Evolutionary conservation across 35 echinoderm and acorn worm genomes (phyloP), one percentile per base, ranked within the genome.

Genomic region (Eucidaris tribuloides): DNA sequence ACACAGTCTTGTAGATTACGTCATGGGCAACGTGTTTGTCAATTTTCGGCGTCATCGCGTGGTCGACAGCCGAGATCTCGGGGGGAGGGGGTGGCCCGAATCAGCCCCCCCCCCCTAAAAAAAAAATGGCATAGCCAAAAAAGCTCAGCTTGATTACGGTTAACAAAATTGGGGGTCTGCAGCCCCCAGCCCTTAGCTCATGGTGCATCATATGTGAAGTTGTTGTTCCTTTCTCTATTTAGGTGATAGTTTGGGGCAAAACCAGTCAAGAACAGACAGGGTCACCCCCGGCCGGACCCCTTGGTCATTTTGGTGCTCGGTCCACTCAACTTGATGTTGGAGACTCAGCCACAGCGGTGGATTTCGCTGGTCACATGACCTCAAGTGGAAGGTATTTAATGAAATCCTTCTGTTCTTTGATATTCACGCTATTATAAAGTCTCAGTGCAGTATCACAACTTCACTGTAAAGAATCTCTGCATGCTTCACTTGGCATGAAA

Each of bases 171-270:
- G 14, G 14, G 30, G 13, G 11, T 6, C 41, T 7, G 5, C 14
- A 14, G 27, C 5, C 5, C 5, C 13, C 30, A 22, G 24, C 71
- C 13, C 41, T 41, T 11, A 44, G 41, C 9, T n/a, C n/a, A n/a
- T n/a, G n/a, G n/a, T n/a, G n/a, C n/a, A n/a, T n/a, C n/a, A n/a
- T n/a, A n/a, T n/a, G n/a, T n/a, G n/a, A n/a, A n/a, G 48, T n/a
- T 11, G 9, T 52, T n/a, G n/a, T 52, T n/a, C n/a, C 58, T 5
- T 50, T 3, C 58, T 32, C 58, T 44, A 38, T 62, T 32, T 28
- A 97, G 94, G 94, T 97, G 18, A 92, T 97, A 76, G 45, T 97
- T 4, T 97, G 94, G 94, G 94, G 94, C 85, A 66, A 87, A 43
- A 81, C 27, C 76, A 37, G 17, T 50, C 40, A 32, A 2, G 18